These are phyloP conservation scores for Bibio marci DNA, from an alignment of 2,888 invertebrate genomes.

Conservation along the genomic window DNA sequence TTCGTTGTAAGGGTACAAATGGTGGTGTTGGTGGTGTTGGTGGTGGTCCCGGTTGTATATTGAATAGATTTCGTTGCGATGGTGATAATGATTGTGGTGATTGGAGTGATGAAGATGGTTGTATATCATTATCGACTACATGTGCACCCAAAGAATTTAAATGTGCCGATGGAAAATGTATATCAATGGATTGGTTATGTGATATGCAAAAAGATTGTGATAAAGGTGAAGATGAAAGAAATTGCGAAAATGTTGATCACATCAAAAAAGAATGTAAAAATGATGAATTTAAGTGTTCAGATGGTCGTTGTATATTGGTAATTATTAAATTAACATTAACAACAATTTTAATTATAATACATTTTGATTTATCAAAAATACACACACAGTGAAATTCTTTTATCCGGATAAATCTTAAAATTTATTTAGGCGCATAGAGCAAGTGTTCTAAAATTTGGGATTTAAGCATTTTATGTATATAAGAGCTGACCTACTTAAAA, in stretches of 20 bases:
- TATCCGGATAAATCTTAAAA: too few relatives aligned
- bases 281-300: slow-evolving; percentile 57
- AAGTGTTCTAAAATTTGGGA: too few relatives aligned
- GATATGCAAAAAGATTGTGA: slow-evolving; percentile 41
- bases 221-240: slow-evolving; percentile 58
- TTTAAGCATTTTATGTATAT: too few relatives aligned
- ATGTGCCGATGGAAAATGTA: slow-evolving; percentile 59
- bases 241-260: slow-evolving; percentile 40
- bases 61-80: slow-evolving; percentile 61
- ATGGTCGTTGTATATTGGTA: slow-evolving; percentile 60
- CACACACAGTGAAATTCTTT: too few relatives aligned
- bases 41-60: slow-evolving; percentile 42
- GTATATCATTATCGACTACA: slow-evolving; percentile 44
- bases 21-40: slow-evolving; percentile 26
- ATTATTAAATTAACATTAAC: slow-evolving; percentile 9
- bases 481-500: too few relatives aligned
- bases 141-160: slow-evolving; percentile 56
- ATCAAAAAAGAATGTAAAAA: slow-evolving; percentile 51
- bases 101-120: slow-evolving; percentile 71
- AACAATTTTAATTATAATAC: neutral
- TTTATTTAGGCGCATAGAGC: too few relatives aligned
- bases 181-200: slow-evolving; percentile 45
- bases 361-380: too few relatives aligned
- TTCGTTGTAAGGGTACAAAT: slow-evolving; percentile 49
- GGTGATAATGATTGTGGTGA: slow-evolving; percentile 78